These are phyloP conservation scores for Campopleginae sp. DNA, from an alignment of 2,888 invertebrate species.

Conservation along the genomic window DNA sequence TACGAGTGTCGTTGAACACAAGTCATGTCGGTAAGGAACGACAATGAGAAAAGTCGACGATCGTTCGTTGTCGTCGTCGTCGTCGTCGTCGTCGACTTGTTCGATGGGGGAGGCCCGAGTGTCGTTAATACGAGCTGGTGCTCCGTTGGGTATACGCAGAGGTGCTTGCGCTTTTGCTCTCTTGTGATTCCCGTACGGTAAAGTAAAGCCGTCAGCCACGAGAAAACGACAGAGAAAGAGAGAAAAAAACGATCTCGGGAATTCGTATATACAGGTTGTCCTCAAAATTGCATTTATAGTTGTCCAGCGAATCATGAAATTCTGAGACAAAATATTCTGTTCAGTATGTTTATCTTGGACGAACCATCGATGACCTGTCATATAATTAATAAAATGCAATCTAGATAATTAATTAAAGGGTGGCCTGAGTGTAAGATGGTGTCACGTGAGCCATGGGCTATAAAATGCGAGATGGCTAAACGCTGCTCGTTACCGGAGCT, in stretches of 20 bases:
- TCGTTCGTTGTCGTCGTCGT: slow-evolving; percentile 10
- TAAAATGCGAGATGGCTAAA: not conserved
- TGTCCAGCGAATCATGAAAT: not conserved
- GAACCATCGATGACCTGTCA: not conserved
- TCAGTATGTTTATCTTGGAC: not conserved
- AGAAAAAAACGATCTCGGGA: not conserved
- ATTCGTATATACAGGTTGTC: slow-evolving; percentile 4
- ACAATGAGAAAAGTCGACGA: slow-evolving; percentile 30
- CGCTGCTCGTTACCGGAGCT: not conserved
- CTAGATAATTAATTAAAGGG: not conserved
- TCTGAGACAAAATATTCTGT: not conserved
- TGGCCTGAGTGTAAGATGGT: not conserved
- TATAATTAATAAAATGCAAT: not conserved
- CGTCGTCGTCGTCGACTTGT: slow-evolving; percentile 34
- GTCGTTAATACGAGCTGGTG: slow-evolving; percentile 61
- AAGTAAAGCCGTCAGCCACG: slow-evolving; percentile 47
- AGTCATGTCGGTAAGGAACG: slow-evolving; percentile 21
- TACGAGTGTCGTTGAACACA: slow-evolving; percentile 48
- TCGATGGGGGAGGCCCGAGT: slow-evolving; percentile 32
- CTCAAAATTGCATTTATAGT: not conserved
- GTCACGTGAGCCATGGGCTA: not conserved
- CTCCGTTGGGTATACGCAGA: slow-evolving; percentile 34
- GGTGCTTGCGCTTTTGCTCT: slow-evolving; percentile 57
- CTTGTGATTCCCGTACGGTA: slow-evolving; percentile 39
- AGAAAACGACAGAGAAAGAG: slow-evolving; percentile 26